A percentile compares a stretch with the other conserved stretches of the same genome.
Evolutionary conservation across 1,140 invertebrate species (phyloP).

Genomic region (Drosophila mauritiana): DNA sequence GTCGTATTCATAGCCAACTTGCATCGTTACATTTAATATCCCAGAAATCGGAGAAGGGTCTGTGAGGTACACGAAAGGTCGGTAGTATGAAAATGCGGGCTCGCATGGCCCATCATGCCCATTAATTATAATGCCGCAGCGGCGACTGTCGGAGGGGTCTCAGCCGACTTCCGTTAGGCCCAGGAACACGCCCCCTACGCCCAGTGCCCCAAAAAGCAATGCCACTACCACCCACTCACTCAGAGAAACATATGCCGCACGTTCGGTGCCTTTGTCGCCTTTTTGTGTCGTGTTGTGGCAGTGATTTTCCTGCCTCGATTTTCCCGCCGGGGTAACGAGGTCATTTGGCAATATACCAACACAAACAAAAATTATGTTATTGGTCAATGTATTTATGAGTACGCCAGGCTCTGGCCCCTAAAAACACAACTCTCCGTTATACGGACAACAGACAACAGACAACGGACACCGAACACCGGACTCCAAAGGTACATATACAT

Average conservation of each 20-base stretch:
- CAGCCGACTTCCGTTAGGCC: conserved; percentile 33
- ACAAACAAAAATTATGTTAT: conserved; percentile 76
- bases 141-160: conserved; percentile 12
- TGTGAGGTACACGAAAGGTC: conserved; percentile 15
- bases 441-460: not conserved
- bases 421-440: not conserved
- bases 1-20: conserved; percentile 66
- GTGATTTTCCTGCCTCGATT: conserved; percentile 53
- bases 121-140: conserved; percentile 79
- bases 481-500: conserved; percentile 1
- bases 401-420: conserved; percentile 17
- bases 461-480: not conserved
- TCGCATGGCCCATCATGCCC: conserved; percentile 70
- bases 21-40: conserved; percentile 77
- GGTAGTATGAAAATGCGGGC: not conserved
- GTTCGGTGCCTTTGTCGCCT: conserved; percentile 63
- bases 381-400: conserved; percentile 80
- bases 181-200: conserved; percentile 2
- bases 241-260: conserved; percentile 63
- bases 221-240: not conserved
- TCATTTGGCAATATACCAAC: conserved; percentile 62
- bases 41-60: conserved; percentile 45
- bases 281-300: conserved; percentile 45
- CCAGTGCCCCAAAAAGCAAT: not conserved
- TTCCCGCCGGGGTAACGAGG: conserved; percentile 55